Base-by-base conservation (phyloP, 2,888 invertebrate genomes). In the Andrena fulva region DNA sequence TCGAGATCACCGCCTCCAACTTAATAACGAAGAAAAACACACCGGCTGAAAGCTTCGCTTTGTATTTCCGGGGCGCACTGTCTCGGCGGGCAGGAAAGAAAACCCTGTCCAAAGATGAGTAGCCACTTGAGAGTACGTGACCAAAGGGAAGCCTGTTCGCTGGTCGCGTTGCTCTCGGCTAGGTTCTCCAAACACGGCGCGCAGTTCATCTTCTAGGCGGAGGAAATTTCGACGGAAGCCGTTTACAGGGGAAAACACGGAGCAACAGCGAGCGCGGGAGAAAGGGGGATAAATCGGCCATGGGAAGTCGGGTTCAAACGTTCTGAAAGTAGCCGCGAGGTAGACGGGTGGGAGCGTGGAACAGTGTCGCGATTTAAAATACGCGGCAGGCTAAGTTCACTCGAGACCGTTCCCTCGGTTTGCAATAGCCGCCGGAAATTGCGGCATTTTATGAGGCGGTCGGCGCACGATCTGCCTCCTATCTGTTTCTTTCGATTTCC, bases 391-490 rank as follows among this genome's bases (percentile, higher is more conserved):
- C n/a, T 33, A 75, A 56, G 71, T 76, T 63, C 69, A 74, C 73
- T 66, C 66, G 29, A 62, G 67, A 50, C 24, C 63, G 35, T 59
- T 67, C 72, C 71, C 31, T 20, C 33, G 74, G 75, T 52, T 56
- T 20, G 79, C 79, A 64, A 79, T 84, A 75, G 82, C 78, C 62
- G 82, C 75, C 85, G 89, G 87, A 89, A 87, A 89, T 89, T 89
- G 89, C 87, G 77, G 79, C 80, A 85, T 80, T 89, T 89, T 85
- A 88, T 87, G 89, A 89, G 87, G 70, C 76, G 68, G 72, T 73
- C 74, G 76, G 35, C 71, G 80, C 80, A 63, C 81, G 77, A 81
- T 82, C 69, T 52, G 77, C 73, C 79, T 80, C 85, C 77, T 73
- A 67, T 75, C 76, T 64, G 82, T 80, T 80, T 80, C 82, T 79